These are phyloP conservation scores for Siphonodentalium dalli DNA, from an alignment of 2,888 invertebrate genomes.

Conservation along the genomic window DNA sequence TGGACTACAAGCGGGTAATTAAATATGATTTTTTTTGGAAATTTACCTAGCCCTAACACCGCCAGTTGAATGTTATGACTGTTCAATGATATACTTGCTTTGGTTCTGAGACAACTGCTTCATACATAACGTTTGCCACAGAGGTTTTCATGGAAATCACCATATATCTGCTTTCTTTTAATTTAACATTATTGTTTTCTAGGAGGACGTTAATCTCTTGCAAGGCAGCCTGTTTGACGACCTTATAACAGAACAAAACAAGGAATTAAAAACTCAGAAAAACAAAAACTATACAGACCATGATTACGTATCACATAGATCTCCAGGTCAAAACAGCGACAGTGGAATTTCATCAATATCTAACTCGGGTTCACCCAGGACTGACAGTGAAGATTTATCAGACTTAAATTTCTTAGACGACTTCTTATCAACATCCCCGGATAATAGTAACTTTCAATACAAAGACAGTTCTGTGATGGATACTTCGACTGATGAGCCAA, in stretches of 20 bases:
- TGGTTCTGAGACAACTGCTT: no score
- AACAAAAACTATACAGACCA: conserved; percentile 37
- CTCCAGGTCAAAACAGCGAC: conserved; percentile 49
- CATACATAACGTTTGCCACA: no score
- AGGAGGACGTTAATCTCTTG: conserved; percentile 24
- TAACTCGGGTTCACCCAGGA: conserved; percentile 34
- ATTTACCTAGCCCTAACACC: no score
- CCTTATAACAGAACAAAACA: background rate
- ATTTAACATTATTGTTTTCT: no score
- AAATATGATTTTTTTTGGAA: no score
- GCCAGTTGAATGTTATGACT: no score
- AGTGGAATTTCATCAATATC: conserved; percentile 51
- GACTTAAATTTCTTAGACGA: conserved; percentile 21
- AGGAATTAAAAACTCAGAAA: background rate
- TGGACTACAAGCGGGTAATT: no score
- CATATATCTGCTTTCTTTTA: no score
- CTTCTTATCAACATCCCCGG: no score
- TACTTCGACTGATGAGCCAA: conserved; percentile 34
- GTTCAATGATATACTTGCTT: no score
- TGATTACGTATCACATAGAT: conserved; percentile 46
- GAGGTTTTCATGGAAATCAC: no score
- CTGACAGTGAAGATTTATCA: conserved; percentile 21
- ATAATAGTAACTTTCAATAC: no score
- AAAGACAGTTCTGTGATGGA: conserved; percentile 24
- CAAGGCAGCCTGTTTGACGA: conserved; percentile 27